Evolutionary conservation across 2,888 invertebrate species (phyloP).

Genomic region (Brenthis daphne): DNA sequence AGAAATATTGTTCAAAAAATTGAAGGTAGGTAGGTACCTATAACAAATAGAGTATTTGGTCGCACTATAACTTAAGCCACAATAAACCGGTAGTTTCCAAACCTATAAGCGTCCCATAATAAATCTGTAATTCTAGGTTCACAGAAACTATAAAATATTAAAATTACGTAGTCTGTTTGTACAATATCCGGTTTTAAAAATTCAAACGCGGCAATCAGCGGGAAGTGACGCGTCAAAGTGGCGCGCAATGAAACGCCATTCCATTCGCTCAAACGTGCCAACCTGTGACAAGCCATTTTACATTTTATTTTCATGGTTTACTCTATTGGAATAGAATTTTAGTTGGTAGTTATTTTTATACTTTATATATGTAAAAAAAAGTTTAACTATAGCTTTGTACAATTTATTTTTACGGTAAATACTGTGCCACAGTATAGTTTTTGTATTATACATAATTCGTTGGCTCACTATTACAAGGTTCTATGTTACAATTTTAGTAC

Average conservation of each 20-base stretch:
- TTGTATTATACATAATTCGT: too few species aligned
- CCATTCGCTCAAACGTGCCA: slow-evolving; percentile 28
- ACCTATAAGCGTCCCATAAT: too few species aligned
- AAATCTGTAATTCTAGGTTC: neutral
- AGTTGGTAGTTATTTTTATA: slow-evolving; percentile 10
- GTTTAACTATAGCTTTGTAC: too few species aligned
- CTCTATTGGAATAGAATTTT: slow-evolving; percentile 4
- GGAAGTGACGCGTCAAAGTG: slow-evolving; percentile 37
- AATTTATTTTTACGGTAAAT: too few species aligned
- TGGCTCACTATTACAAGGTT: too few species aligned
- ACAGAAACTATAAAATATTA: slow-evolving; percentile 22
- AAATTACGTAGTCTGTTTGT: slow-evolving; percentile 60
- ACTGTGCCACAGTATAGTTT: too few species aligned
- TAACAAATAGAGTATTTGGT: too few species aligned
- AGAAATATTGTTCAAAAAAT: too few species aligned
- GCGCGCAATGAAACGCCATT: slow-evolving; percentile 34
- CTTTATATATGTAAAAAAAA: neutral
- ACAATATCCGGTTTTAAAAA: slow-evolving; percentile 53
- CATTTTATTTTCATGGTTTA: slow-evolving; percentile 23
- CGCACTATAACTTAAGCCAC: too few species aligned
- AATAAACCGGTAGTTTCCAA: too few species aligned
- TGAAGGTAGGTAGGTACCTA: too few species aligned
- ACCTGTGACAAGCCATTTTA: slow-evolving; percentile 23
- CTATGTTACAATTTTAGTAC: too few species aligned
- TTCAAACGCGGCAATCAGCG: slow-evolving; percentile 47